Conservation (phyloP, 1,140 invertebrate species). For the Amyelois transitella region DNA sequence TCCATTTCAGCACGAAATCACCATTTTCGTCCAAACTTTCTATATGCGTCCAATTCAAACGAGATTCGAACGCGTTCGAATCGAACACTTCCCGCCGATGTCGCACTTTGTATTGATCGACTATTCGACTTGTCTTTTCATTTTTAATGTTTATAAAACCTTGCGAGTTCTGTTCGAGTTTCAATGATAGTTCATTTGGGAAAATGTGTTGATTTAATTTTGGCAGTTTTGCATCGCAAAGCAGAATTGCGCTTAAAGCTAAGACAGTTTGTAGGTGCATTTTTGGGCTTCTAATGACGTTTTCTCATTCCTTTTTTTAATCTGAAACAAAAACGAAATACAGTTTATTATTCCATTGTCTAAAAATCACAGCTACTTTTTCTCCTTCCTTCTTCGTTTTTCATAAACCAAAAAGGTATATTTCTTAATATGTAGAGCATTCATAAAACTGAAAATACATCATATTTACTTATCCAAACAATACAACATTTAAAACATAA, state of each 20-base stretch:
- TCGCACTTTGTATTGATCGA: slow-evolving; percentile 42
- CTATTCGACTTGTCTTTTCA: slow-evolving; percentile 49
- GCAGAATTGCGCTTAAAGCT: slow-evolving; percentile 47
- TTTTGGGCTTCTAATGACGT: slow-evolving; percentile 29
- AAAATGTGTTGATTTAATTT: slow-evolving; percentile 36
- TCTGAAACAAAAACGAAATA: slow-evolving; percentile 48
- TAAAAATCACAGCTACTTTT: too few species aligned
- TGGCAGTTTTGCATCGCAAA: slow-evolving; percentile 60
- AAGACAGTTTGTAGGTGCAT: slow-evolving; percentile 56
- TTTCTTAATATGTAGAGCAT: too few species aligned
- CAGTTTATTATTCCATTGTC: too few species aligned
- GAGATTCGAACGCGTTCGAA: slow-evolving; percentile 58
- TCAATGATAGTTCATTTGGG: slow-evolving; percentile 40
- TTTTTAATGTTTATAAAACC: slow-evolving; percentile 21
- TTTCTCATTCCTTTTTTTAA: slow-evolving; percentile 48
- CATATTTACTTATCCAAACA: too few species aligned
- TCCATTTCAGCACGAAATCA: slow-evolving; percentile 75
- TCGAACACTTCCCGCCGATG: slow-evolving; percentile 55
- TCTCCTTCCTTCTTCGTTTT: too few species aligned
- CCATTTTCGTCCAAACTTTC: slow-evolving; percentile 71
- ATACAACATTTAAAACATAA: too few species aligned
- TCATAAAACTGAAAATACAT: too few species aligned
- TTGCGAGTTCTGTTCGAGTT: slow-evolving; percentile 26
- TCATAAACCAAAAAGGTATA: too few species aligned
- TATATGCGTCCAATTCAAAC: slow-evolving; percentile 61